These are phyloP conservation scores for Bagarius yarrelli DNA, from an alignment of 2,113 vertebrate species.

Conservation along the genomic window DNA sequence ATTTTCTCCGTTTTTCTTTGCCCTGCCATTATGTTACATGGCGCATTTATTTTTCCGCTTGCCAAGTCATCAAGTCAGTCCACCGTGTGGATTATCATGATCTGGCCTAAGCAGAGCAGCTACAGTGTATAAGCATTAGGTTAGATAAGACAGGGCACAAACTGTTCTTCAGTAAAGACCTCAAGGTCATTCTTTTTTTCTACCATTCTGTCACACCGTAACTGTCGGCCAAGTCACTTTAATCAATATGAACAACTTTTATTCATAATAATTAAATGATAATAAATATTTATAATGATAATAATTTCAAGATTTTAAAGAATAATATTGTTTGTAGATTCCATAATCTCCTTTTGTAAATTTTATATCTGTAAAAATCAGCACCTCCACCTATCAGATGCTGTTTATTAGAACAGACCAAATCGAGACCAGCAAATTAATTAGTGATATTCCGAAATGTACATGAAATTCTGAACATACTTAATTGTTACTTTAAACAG, in stretches of 20 bases:
- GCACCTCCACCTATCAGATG: neutral
- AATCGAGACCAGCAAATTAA: neutral
- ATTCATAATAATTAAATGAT: neutral
- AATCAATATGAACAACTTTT: neutral
- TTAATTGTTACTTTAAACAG: too few species aligned
- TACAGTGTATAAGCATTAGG: neutral
- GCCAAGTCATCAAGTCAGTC: neutral
- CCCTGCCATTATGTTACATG: neutral
- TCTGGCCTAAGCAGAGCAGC: neutral
- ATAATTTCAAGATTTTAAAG: neutral
- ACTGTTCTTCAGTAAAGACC: constrained; percentile 1
- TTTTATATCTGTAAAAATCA: neutral
- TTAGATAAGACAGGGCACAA: constrained; percentile 27
- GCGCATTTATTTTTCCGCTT: neutral
- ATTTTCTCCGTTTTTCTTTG: neutral
- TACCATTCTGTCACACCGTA: neutral
- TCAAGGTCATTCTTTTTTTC: neutral
- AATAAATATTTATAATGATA: neutral
- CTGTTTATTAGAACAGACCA: neutral
- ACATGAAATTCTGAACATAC: neutral
- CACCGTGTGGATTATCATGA: neutral
- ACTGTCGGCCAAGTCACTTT: neutral
- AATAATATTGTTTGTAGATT: too few species aligned
- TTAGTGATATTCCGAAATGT: neutral
- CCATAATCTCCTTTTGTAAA: too few species aligned